These are phyloP conservation scores for Pseudoips prasinana DNA, from an alignment of 2,888 invertebrate species.

Conservation along the genomic window DNA sequence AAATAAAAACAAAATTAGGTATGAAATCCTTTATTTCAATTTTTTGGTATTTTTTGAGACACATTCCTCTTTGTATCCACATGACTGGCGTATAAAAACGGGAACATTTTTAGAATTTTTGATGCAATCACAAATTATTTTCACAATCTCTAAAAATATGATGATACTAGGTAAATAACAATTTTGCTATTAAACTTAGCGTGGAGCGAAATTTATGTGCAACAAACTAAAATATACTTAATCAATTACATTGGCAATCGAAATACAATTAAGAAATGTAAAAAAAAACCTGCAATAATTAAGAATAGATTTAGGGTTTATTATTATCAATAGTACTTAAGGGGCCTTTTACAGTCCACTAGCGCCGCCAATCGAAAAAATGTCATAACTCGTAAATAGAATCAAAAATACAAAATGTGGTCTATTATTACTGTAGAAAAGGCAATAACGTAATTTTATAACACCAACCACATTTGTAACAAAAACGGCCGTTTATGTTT, in stretches of 20 bases:
- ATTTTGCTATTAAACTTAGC: conserved; percentile 12
- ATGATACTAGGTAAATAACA: conserved; percentile 14
- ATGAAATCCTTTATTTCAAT: conserved; percentile 70
- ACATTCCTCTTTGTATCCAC: conserved; percentile 58
- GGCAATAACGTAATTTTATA: too few relatives aligned
- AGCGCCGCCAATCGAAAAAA: too few relatives aligned
- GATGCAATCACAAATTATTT: conserved; percentile 13
- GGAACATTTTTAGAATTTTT: conserved; percentile 1
- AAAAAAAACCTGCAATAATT: too few relatives aligned
- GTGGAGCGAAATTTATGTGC: conserved; percentile 1
- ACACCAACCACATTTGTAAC: too few relatives aligned
- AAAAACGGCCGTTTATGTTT: too few relatives aligned
- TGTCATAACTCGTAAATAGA: too few relatives aligned
- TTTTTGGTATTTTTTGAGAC: conserved; percentile 77
- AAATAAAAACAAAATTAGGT: conserved; percentile 49
- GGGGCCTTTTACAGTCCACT: too few relatives aligned
- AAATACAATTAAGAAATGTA: too few relatives aligned
- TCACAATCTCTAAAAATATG: conserved; percentile 7
- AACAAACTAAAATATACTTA: conserved; percentile 6
- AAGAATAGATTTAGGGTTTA: too few relatives aligned
- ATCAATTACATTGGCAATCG: background rate
- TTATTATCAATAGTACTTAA: too few relatives aligned
- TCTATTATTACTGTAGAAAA: too few relatives aligned
- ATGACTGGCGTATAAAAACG: conserved; percentile 51
- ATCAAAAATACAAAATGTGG: too few relatives aligned